A percentile compares a stretch with the other conserved stretches of the same genome.
Conservation (phyloP, 2,113 vertebrate species). For the Pangasianodon hypophthalmus region DNA sequence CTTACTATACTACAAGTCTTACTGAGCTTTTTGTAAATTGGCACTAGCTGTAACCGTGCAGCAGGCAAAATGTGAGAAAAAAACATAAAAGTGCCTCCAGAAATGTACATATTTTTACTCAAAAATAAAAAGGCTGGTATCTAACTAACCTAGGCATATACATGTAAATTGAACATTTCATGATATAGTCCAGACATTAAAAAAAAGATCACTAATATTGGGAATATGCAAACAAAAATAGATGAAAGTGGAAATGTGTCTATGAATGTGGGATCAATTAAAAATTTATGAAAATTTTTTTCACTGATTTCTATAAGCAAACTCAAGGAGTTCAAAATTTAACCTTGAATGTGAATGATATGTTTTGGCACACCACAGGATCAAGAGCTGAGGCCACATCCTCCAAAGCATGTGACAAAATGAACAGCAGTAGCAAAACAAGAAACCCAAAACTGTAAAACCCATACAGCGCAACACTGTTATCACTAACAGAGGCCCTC, state of each 20-base stretch:
- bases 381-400: not conserved
- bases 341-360: not conserved
- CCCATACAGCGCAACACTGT: conserved; percentile 25
- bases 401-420: not conserved
- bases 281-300: not conserved
- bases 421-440: not conserved
- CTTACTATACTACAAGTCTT: not conserved
- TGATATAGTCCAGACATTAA: not conserved
- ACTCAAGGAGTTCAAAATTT: not conserved
- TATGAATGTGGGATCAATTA: not conserved
- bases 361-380: not conserved
- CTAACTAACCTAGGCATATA: not conserved
- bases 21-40: not conserved
- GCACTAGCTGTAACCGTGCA: not conserved
- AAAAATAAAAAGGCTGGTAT: not conserved
- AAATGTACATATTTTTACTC: not conserved
- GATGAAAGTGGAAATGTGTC: too few relatives aligned
- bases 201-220: not conserved
- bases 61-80: not conserved
- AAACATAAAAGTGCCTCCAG: not conserved
- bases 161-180: not conserved
- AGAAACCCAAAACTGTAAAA: conserved; percentile 17
- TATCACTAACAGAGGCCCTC: conserved; percentile 1
- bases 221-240: not conserved
- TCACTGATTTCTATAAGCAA: not conserved